These are phyloP conservation scores for Megaptera novaeangliae DNA, from an alignment of 2,113 vertebrate species.

Conservation along the genomic window DNA sequence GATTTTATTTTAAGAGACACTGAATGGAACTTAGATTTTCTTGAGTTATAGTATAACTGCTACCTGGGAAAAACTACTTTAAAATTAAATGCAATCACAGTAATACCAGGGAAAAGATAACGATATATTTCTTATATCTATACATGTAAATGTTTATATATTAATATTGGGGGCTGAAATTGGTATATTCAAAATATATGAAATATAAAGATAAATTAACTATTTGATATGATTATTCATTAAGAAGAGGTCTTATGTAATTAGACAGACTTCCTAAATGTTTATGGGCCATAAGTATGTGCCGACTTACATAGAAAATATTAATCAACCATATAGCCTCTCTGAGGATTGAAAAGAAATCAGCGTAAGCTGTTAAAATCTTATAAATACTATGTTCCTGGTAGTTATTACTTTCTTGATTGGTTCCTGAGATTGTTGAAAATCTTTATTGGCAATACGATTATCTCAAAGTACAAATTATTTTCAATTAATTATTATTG, in stretches of 20 bases:
- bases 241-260: background rate
- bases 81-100: background rate
- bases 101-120: background rate
- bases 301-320: background rate
- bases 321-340: background rate
- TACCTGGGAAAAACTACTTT: background rate
- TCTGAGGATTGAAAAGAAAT: background rate
- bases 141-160: background rate
- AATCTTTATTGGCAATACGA: background rate
- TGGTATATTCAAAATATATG: background rate
- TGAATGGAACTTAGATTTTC: background rate
- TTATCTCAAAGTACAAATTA: background rate
- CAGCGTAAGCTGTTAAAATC: background rate
- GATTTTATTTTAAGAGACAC: background rate
- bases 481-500: background rate
- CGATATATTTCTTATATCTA: background rate
- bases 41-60: background rate
- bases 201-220: background rate
- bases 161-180: background rate
- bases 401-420: background rate
- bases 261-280: background rate
- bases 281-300: background rate
- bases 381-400: background rate
- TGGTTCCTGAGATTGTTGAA: background rate
- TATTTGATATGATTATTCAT: background rate